Evolutionary conservation across 2,113 vertebrate genomes (phyloP).

Genomic region (Chunga burmeisteri): DNA sequence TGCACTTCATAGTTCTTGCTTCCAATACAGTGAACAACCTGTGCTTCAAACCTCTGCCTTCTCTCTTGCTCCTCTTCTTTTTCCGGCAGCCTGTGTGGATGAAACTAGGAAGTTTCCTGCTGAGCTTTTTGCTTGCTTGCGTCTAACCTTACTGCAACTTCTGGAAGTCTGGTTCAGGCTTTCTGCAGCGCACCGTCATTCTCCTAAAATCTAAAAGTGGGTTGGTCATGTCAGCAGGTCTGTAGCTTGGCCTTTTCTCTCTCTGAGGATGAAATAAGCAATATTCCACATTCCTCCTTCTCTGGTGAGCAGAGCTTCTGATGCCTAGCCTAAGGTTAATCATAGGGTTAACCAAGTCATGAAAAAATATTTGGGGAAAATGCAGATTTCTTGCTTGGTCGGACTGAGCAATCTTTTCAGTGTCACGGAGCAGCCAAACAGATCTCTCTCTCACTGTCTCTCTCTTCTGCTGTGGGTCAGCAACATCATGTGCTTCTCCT

Average conservation of each 20-base stretch:
- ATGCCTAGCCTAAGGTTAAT: constrained; percentile 47
- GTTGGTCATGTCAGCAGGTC: neutral
- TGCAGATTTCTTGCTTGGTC: constrained; percentile 43
- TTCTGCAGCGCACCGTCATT: neutral
- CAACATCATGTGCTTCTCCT: neutral
- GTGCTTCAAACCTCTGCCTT: neutral
- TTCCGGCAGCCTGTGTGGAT: neutral
- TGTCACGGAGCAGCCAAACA: neutral
- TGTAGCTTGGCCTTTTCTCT: neutral
- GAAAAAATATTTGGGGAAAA: constrained; percentile 52
- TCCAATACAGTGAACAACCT: neutral
- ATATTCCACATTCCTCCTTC: neutral
- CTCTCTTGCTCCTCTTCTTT: neutral
- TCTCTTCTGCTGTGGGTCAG: constrained; percentile 24
- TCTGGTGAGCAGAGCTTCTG: neutral
- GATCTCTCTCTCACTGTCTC: neutral
- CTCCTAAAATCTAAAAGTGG: neutral
- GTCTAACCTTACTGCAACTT: neutral
- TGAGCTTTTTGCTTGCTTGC: neutral
- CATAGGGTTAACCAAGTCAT: constrained; percentile 51
- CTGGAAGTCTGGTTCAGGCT: neutral
- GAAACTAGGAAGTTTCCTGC: neutral
- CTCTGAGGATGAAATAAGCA: constrained; percentile 16
- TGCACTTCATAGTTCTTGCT: neutral
- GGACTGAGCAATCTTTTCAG: constrained; percentile 14